phyloP scores from a whole-genome alignment of 2,888 invertebrate genomes.

The Himalopsyche anomala region DNA sequence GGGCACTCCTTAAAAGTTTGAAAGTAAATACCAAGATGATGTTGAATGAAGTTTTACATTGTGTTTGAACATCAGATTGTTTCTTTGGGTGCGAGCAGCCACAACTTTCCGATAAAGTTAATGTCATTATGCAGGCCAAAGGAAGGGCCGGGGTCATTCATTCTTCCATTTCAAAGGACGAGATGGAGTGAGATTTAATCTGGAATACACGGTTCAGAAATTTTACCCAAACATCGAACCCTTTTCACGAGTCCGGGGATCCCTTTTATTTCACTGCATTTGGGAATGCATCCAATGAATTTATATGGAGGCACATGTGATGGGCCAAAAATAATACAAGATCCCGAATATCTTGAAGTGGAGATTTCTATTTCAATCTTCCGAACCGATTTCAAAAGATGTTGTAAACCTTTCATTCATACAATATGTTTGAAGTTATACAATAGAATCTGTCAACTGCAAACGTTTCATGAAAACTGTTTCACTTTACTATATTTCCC shows the following conservation, averaged over 20 bases:
- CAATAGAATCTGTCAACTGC: neutral
- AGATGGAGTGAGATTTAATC: constrained; percentile 35
- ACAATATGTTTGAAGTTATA: neutral
- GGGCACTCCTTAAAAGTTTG: too few relatives aligned
- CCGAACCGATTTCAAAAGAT: neutral
- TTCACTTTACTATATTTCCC: too few relatives aligned
- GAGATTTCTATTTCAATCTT: constrained; percentile 6
- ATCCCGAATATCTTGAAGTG: neutral
- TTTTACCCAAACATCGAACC: constrained; percentile 7
- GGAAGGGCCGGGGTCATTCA: neutral
- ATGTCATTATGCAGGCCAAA: constrained; percentile 3
- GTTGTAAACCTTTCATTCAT: neutral
- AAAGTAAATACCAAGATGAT: too few relatives aligned
- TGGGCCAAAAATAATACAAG: constrained; percentile 4
- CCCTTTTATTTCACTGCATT: constrained; percentile 24
- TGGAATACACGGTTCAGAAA: constrained; percentile 27
- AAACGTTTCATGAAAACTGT: too few relatives aligned
- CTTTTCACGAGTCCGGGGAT: constrained; percentile 3
- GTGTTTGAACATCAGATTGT: too few relatives aligned
- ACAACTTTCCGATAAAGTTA: constrained; percentile 21
- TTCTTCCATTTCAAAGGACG: constrained; percentile 21
- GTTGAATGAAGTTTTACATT: too few relatives aligned
- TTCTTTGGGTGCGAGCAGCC: neutral
- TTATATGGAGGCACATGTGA: neutral
- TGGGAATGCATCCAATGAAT: constrained; percentile 31